Base-by-base conservation (phyloP, 2,797 vertebrate species). In the Halcyon leucocephala region DNA sequence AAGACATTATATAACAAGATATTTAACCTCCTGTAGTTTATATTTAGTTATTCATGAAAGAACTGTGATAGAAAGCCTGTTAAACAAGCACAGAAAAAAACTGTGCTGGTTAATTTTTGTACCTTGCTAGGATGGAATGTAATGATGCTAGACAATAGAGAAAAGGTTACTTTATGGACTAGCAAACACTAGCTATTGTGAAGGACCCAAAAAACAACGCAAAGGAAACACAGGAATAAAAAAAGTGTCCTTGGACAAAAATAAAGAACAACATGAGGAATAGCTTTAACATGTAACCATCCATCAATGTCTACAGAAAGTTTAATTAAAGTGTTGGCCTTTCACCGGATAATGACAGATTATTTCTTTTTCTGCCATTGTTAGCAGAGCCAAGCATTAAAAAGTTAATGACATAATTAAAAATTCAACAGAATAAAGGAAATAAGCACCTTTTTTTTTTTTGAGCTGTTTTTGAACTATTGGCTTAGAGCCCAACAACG, bases 1-100 rank as follows among this genome's bases (percentile, higher is more conserved):
- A 95, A 93, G 31, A 71, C 44, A 67, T 94, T 94, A 93, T 71
- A 93, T 88, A 96, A 95, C 72, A 88, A 86, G 85, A 78, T 90
- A 88, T 91, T 91, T 94, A 88, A 86, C 82, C 57, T 91, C 65
- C 76, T 91, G 41, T 29, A 86, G 54, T 39, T 90, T 95, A 87
- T 91, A 87, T 91, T 94, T 93, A 92, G 89, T 72, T 95, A 82
- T 52, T 91, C 85, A 57, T 44, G 44, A 94, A 91, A 87, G 21
- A 41, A 79, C 74, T 93, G 84, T 51, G 42, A 89, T 93, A 91
- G 65, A 90, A 93, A 91, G 57, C 44, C 52, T 83, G 29, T 35
- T 44, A 92, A 96, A 88, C 48, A 84, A 51, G 28, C 61, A 86
- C 39, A 92, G 35, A 90, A 71, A 46, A 90, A 82, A 74, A 16